These are phyloP conservation scores for Pelochelys cantorii DNA, from an alignment of 2,797 vertebrate genomes.

Conservation along the genomic window DNA sequence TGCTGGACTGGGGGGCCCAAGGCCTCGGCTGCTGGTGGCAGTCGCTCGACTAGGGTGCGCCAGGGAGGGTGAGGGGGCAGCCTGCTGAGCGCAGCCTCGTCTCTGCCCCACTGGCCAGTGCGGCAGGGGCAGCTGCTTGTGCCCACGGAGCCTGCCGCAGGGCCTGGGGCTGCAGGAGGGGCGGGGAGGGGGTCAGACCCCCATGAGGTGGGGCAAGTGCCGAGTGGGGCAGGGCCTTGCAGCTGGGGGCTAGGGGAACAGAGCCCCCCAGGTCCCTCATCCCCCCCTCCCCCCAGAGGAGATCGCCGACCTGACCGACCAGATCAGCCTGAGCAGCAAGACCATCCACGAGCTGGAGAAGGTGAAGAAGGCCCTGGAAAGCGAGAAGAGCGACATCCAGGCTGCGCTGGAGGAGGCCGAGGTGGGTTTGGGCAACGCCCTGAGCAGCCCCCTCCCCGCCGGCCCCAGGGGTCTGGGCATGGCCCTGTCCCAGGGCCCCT, in stretches of 20 bases:
- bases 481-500: too few relatives aligned
- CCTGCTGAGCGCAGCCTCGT: not conserved
- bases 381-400: slow-evolving; percentile 92
- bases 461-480: too few relatives aligned
- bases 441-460: not conserved
- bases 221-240: not conserved
- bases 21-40: accelerated
- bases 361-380: slow-evolving; percentile 90
- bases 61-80: too few relatives aligned
- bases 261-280: accelerated
- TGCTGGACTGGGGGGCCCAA: not conserved
- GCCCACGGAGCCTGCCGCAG: not conserved
- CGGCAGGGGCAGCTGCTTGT: not conserved
- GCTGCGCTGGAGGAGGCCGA: slow-evolving; percentile 93
- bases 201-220: too few relatives aligned
- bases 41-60: not conserved
- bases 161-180: not conserved
- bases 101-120: not conserved
- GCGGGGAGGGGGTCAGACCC: not conserved
- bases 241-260: not conserved
- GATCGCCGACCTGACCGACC: slow-evolving; percentile 91
- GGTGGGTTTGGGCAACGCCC: slow-evolving; percentile 74
- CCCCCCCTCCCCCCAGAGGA: slow-evolving; percentile 83
- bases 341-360: slow-evolving; percentile 94
- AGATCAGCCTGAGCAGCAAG: slow-evolving; percentile 90